Conservation (phyloP, 2,113 vertebrate species). For the Myrmophylax atrothorax region DNA sequence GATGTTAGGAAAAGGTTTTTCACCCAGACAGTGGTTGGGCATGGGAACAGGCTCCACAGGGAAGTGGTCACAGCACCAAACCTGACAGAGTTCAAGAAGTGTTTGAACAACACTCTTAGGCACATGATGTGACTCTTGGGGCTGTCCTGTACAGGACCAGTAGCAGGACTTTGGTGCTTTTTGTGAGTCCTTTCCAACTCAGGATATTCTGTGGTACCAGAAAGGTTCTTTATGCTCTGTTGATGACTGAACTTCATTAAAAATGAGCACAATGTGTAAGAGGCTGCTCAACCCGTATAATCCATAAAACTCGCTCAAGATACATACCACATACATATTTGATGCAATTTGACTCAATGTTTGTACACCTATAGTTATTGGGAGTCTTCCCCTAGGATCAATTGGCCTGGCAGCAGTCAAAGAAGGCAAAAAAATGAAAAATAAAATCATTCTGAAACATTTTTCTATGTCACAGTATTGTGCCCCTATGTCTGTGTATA, state of each 20-base stretch:
- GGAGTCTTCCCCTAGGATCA: not conserved
- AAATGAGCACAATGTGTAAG: not conserved
- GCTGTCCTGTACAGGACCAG: not conserved
- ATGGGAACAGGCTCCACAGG: not conserved
- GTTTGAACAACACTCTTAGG: not conserved
- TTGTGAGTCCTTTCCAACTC: not conserved
- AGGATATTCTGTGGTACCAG: not conserved
- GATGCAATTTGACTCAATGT: not conserved
- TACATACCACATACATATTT: not conserved
- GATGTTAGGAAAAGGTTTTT: not conserved
- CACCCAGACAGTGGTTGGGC: not conserved
- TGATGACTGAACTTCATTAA: not conserved
- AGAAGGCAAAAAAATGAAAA: not conserved
- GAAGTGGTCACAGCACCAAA: not conserved
- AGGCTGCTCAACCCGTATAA: not conserved
- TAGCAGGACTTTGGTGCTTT: not conserved
- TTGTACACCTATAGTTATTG: not conserved
- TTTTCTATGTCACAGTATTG: not conserved
- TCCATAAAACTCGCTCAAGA: not conserved
- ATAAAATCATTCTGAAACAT: not conserved
- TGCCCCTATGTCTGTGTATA: not conserved
- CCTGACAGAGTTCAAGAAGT: not conserved
- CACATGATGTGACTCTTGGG: not conserved
- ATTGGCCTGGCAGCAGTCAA: not conserved
- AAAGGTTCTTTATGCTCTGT: not conserved